Conservation (phyloP, 2,113 vertebrate genomes). For the Siniperca chuatsi region DNA sequence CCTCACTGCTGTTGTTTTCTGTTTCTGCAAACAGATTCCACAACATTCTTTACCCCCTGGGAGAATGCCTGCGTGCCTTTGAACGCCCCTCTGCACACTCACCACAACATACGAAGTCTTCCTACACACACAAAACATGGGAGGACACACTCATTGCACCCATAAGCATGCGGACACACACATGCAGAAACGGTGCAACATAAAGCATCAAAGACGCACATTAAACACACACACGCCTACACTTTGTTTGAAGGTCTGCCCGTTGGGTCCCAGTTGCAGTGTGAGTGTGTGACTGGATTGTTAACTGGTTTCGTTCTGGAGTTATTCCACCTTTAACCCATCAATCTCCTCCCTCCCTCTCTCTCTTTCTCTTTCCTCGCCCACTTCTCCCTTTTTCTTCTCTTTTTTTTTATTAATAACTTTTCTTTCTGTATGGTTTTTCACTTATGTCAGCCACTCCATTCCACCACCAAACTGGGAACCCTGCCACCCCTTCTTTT, state of each 20-base stretch:
- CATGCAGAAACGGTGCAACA: neutral
- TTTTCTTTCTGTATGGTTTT: neutral
- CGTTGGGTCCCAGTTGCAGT: slow-evolving; percentile 43
- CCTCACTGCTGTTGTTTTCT: slow-evolving; percentile 21
- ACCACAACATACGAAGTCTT: slow-evolving; percentile 51
- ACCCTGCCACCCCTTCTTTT: neutral
- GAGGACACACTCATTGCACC: neutral
- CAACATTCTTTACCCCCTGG: slow-evolving; percentile 48
- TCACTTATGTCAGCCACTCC: neutral
- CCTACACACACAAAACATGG: slow-evolving; percentile 27
- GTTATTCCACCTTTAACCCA: slow-evolving; percentile 32
- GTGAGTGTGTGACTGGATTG: slow-evolving; percentile 59
- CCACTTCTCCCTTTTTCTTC: neutral
- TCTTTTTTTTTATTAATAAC: neutral
- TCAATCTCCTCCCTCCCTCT: slow-evolving; percentile 10
- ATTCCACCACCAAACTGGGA: neutral
- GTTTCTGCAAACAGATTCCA: slow-evolving; percentile 47
- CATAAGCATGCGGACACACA: neutral
- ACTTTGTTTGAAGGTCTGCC: slow-evolving; percentile 50
- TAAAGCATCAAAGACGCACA: neutral
- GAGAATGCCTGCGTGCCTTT: slow-evolving; percentile 57
- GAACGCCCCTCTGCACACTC: slow-evolving; percentile 39
- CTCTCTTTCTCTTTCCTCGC: neutral
- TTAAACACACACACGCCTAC: slow-evolving; percentile 22
- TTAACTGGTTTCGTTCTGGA: slow-evolving; percentile 59